A percentile compares a stretch with the other conserved stretches of the same genome.
These are phyloP conservation scores for Zhuqinia jingwanae DNA, from an alignment of 2,888 invertebrate species.

Conservation along the genomic window DNA sequence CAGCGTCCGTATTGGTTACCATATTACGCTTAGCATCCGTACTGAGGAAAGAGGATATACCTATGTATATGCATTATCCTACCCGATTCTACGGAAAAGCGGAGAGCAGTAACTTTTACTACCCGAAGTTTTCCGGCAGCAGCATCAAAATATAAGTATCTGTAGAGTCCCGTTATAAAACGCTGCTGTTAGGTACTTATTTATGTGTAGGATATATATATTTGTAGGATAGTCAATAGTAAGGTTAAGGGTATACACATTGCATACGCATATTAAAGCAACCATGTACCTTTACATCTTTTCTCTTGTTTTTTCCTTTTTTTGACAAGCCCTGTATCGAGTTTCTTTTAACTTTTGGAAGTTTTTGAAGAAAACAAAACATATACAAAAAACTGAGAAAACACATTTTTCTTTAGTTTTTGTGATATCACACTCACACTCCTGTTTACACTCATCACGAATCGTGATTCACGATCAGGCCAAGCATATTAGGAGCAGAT, in stretches of 20 bases:
- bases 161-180: not conserved
- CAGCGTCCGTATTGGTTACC: not conserved
- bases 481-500: not conserved
- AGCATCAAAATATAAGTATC: slow-evolving; percentile 24
- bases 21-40: not conserved
- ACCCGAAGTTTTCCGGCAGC: slow-evolving; percentile 61
- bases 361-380: no score
- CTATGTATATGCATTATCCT: slow-evolving; percentile 36
- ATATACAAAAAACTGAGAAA: no score
- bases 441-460: no score
- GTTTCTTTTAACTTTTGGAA: no score
- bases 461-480: not conserved
- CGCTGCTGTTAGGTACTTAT: not conserved
- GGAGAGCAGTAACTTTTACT: slow-evolving; percentile 48
- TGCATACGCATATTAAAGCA: no score
- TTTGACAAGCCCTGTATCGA: no score
- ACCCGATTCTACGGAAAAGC: slow-evolving; percentile 54
- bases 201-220: not conserved
- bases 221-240: no score
- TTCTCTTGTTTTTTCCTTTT: no score
- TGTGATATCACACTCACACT: no score
- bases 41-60: not conserved
- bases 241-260: no score
- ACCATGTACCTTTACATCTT: no score
- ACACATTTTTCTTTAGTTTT: no score